phyloP scores from a whole-genome alignment of 2,888 invertebrate species.

The Hybos culiciformis region DNA sequence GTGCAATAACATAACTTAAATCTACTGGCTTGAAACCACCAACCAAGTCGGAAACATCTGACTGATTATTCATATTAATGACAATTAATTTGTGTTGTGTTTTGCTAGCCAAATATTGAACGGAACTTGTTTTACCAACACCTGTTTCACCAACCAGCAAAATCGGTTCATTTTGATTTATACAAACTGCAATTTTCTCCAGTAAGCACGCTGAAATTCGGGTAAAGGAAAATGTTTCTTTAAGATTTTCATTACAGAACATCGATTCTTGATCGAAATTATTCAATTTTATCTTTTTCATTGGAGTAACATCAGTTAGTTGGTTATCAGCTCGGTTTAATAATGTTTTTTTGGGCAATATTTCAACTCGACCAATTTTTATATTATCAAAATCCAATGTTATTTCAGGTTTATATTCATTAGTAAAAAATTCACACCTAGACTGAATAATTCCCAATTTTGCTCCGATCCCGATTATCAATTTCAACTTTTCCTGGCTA shows the following conservation, averaged over 20 bases:
- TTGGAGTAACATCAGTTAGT: slow-evolving; percentile 9
- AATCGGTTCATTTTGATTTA: slow-evolving; percentile 74
- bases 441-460: slow-evolving; percentile 69
- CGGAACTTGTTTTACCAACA: slow-evolving; percentile 91
- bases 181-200: slow-evolving; percentile 77
- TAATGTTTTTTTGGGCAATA: slow-evolving; percentile 29
- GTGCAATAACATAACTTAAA: slow-evolving; percentile 65
- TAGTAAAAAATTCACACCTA: slow-evolving; percentile 67
- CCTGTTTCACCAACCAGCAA: slow-evolving; percentile 96
- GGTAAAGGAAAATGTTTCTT: slow-evolving; percentile 63
- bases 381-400: slow-evolving; percentile 41
- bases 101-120: slow-evolving; percentile 79
- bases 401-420: slow-evolving; percentile 65
- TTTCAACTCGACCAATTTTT: slow-evolving; percentile 55
- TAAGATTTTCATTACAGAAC: slow-evolving; percentile 27
- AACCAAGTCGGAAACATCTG: slow-evolving; percentile 89
- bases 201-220: slow-evolving; percentile 65
- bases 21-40: slow-evolving; percentile 97
- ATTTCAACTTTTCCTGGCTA: slow-evolving; percentile 46
- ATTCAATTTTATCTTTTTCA: slow-evolving; percentile 25
- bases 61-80: slow-evolving; percentile 98
- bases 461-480: slow-evolving; percentile 62
- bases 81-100: slow-evolving; percentile 77
- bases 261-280: slow-evolving; percentile 16
- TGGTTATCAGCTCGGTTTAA: slow-evolving; percentile 6